A percentile compares a stretch with the other conserved stretches of the same genome.
phyloP scores from a whole-genome alignment of 2,888 invertebrate genomes.

The Caenorhabditis sp. region DNA sequence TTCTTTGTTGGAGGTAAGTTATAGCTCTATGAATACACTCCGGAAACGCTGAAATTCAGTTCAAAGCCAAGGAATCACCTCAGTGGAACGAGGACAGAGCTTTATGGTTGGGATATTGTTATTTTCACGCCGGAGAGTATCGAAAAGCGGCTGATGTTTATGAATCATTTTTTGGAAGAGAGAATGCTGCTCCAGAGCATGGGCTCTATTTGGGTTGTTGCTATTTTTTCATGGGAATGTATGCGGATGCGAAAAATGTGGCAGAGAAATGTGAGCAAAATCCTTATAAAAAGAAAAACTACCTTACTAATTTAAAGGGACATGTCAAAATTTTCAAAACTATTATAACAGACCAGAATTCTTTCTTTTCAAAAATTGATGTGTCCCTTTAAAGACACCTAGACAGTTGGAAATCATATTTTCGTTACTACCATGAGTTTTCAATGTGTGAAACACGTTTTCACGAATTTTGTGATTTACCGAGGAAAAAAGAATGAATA shows the following conservation, averaged over 20 bases:
- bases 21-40: not conserved
- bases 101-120: constrained; percentile 92
- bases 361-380: too few species aligned
- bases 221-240: constrained; percentile 91
- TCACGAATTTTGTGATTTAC: too few species aligned
- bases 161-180: constrained; percentile 73
- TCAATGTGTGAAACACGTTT: too few species aligned
- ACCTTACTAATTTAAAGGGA: too few species aligned
- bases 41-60: constrained; percentile 13
- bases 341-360: too few species aligned
- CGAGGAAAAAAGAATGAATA: too few species aligned
- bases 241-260: constrained; percentile 78
- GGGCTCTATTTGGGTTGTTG: constrained; percentile 88
- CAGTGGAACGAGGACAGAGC: constrained; percentile 72
- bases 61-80: constrained; percentile 20
- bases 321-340: too few species aligned
- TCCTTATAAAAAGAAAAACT: too few species aligned
- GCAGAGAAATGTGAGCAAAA: constrained; percentile 72
- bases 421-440: too few species aligned
- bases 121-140: constrained; percentile 94
- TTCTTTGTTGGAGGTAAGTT: constrained; percentile 84
- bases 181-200: constrained; percentile 74
- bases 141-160: constrained; percentile 80
- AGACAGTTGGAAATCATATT: too few species aligned
- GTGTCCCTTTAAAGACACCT: too few species aligned